phyloP scores from a whole-genome alignment of 2,113 vertebrate species.

The Regulus satrapa region DNA sequence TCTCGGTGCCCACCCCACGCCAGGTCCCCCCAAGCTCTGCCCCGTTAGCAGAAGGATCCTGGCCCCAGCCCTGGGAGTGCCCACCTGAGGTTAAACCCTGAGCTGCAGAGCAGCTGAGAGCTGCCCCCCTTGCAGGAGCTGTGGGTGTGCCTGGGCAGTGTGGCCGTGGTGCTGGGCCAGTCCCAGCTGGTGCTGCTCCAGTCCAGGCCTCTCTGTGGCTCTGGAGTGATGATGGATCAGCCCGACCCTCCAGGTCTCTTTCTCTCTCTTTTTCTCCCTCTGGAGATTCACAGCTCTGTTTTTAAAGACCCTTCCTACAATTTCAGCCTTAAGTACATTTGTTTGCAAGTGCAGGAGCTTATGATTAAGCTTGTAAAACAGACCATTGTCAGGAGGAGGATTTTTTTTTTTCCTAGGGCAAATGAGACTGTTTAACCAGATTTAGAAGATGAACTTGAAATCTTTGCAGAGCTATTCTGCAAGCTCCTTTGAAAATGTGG shows the following conservation, averaged over 20 bases:
- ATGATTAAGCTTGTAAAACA: neutral
- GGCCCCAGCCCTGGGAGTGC: neutral
- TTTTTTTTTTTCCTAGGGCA: neutral
- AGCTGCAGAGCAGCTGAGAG: neutral
- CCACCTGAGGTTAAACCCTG: neutral
- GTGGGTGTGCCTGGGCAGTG: neutral
- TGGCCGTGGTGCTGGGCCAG: rapidly evolving
- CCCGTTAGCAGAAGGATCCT: neutral
- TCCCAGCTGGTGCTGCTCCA: neutral
- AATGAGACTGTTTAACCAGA: neutral
- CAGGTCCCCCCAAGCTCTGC: rapidly evolving
- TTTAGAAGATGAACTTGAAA: neutral
- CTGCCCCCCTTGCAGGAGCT: neutral
- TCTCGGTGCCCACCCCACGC: neutral
- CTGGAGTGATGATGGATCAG: neutral
- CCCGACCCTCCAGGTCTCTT: neutral
- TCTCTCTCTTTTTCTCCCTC: conserved; percentile 53
- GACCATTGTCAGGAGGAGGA: neutral
- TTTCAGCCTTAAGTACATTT: neutral
- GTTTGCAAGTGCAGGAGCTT: neutral
- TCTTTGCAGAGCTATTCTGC: neutral
- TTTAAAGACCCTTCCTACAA: neutral
- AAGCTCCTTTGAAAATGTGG: neutral
- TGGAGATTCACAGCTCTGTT: neutral
- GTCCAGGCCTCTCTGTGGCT: neutral